Base-by-base conservation (phyloP, 2,113 vertebrate genomes). In the Willisornis vidua region DNA sequence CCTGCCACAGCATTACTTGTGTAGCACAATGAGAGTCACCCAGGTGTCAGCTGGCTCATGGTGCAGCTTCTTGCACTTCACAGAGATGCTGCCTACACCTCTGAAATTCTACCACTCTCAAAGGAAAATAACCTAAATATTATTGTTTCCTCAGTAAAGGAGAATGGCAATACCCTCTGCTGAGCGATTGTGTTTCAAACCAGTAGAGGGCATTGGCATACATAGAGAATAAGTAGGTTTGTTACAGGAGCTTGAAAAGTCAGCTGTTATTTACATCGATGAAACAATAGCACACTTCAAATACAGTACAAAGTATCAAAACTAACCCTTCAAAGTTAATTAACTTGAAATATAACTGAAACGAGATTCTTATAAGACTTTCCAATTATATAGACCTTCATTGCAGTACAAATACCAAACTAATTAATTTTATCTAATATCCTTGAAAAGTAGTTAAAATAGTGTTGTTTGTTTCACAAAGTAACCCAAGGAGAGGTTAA, bases 151-250 rank as follows among this genome's bases (percentile, higher is more conserved):
- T 63, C 65, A 57, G 1, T 14, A 37, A 83, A 78, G 22, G 51
- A 78, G 48, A 76, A 63, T 9, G 28, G 85, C 85, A 76, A 90
- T 89, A 93, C 66, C 90, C 90, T 93, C 83, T 72, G 66, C 26
- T 62, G 31, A 95, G 72, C 51, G 63, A 71, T 71, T 41, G 78
- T 86, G 59, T 57, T 90, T 92, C 79, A 74, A 92, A 84, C 94
- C 96, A 88, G 96, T 61, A 96, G 96, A 96, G 94, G 96, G 95
- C 96, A 94, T 92, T 65, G 96, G 75, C 39, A 97, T 22, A 92
- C 61, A 46, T 5, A 41, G 15, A 92, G 76, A 90, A 88, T 86
- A 65, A 74, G 46, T 0, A 80, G 58, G 91, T 58, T 93, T 7
- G 3, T 67, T 48, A 80, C 8, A 57, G 70, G 7, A 89, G 70